Percentiles rank a stretch among this genome's conserved stretches.
These are phyloP conservation scores for Pogonognathellus flavescens DNA, from an alignment of 1,140 invertebrate genomes.

Conservation along the genomic window DNA sequence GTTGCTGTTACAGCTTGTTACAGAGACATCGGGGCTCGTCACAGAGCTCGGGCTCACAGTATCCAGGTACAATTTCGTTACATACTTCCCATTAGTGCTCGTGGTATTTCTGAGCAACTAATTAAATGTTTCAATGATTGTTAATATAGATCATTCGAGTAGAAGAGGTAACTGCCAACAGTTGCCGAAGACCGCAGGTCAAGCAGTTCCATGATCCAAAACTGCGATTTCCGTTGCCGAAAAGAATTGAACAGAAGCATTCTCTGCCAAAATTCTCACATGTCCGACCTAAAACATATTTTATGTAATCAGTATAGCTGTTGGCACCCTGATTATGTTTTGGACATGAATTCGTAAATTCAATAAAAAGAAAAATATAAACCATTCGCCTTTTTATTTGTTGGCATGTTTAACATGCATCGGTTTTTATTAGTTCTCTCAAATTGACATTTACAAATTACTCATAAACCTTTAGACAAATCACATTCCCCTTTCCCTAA, in stretches of 20 bases:
- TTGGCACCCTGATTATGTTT: conserved; percentile 32
- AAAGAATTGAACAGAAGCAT: conserved; percentile 88
- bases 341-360: no score
- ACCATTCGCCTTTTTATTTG: no score
- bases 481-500: no score
- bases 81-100: background rate
- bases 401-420: no score
- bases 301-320: conserved; percentile 77
- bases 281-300: conserved; percentile 93
- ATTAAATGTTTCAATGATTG: background rate
- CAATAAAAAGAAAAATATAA: no score
- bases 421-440: no score
- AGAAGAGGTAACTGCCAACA: conserved; percentile 86
- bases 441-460: no score
- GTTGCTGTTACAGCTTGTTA: conserved; percentile 99
- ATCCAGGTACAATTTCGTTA: conserved; percentile 80
- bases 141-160: conserved; percentile 92
- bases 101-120: background rate
- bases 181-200: conserved; percentile 92
- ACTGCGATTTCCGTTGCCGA: conserved; percentile 96
- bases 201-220: conserved; percentile 98
- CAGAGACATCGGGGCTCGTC: conserved; percentile 98
- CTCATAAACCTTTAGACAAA: no score
- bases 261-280: conserved; percentile 86
- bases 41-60: conserved; percentile 95